Percentiles rank a stretch among this genome's conserved stretches.
These are phyloP conservation scores for Dreissena polymorpha DNA, from an alignment of 1,140 invertebrate species.

Conservation along the genomic window DNA sequence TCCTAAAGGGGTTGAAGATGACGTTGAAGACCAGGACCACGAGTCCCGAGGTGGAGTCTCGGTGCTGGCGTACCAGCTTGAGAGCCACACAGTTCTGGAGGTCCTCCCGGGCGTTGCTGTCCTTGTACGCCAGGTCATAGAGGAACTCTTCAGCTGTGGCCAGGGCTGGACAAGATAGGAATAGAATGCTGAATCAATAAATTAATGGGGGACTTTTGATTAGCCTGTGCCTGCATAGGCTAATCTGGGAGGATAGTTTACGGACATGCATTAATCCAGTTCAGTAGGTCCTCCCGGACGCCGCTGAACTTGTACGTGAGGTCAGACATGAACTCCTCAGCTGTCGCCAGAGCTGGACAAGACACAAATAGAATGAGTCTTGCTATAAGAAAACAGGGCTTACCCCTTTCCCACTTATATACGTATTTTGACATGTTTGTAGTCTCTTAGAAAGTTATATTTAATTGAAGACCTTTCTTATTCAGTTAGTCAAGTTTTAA, in stretches of 20 bases:
- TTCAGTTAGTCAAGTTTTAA: too few relatives aligned
- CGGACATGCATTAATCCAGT: too few relatives aligned
- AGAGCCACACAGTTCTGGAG: constrained; percentile 71
- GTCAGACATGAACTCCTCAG: constrained; percentile 75
- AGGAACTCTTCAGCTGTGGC: constrained; percentile 75
- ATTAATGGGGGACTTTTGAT: too few relatives aligned
- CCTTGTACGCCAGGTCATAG: constrained; percentile 69
- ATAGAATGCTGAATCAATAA: too few relatives aligned
- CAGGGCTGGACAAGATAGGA: constrained; percentile 61
- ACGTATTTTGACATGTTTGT: too few relatives aligned
- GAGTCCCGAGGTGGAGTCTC: constrained; percentile 71
- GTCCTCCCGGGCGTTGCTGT: constrained; percentile 63
- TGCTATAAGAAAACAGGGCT: too few relatives aligned
- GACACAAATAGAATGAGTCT: too few relatives aligned
- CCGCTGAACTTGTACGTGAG: constrained; percentile 67
- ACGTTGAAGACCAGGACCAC: constrained; percentile 77
- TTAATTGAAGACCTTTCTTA: too few relatives aligned
- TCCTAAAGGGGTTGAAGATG: constrained; percentile 74
- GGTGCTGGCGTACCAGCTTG: constrained; percentile 69
- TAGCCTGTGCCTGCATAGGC: too few relatives aligned
- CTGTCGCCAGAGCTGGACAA: constrained; percentile 71
- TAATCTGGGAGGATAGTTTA: too few relatives aligned
- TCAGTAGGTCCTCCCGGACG: constrained; percentile 61
- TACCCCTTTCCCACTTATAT: too few relatives aligned
- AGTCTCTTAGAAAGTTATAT: too few relatives aligned